These are phyloP conservation scores for Microplitis demolitor DNA, from an alignment of 1,140 invertebrate genomes.

Conservation along the genomic window DNA sequence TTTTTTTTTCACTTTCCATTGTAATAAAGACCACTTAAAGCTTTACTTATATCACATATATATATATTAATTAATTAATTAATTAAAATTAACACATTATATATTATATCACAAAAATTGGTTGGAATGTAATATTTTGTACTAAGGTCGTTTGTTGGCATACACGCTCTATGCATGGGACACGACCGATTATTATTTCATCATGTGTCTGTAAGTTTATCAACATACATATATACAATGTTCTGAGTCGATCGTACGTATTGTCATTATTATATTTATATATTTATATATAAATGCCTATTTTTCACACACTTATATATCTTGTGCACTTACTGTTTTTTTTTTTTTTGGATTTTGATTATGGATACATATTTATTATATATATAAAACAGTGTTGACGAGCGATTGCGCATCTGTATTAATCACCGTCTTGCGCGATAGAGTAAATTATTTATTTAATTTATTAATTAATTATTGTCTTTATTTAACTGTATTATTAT, in stretches of 20 bases:
- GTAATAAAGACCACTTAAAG: background rate
- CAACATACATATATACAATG: constrained; percentile 20
- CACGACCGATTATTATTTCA: constrained; percentile 31
- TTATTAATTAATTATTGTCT: background rate
- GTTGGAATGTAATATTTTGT: constrained; percentile 28
- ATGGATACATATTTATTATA: constrained; percentile 14
- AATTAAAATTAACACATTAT: background rate
- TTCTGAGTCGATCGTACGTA: constrained; percentile 28
- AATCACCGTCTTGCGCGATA: constrained; percentile 24
- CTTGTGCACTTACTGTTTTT: constrained; percentile 19
- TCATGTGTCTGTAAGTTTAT: constrained; percentile 39
- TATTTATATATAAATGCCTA: constrained; percentile 19
- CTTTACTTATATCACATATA: background rate
- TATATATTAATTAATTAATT: background rate
- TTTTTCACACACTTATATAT: constrained; percentile 17
- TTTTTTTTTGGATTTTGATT: constrained; percentile 14
- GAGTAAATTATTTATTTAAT: constrained; percentile 3
- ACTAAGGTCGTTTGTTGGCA: constrained; percentile 21
- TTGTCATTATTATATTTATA: too few relatives aligned
- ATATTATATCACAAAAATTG: constrained; percentile 5
- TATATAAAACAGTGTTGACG: constrained; percentile 4
- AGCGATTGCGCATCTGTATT: constrained; percentile 25
- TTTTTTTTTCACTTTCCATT: background rate
- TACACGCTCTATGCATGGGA: constrained; percentile 49
- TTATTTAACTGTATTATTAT: background rate